A percentile compares a stretch with the other conserved stretches of the same genome.
These are phyloP conservation scores for Heliconius hewitsoni DNA, from an alignment of 1,140 invertebrate species.

Conservation along the genomic window DNA sequence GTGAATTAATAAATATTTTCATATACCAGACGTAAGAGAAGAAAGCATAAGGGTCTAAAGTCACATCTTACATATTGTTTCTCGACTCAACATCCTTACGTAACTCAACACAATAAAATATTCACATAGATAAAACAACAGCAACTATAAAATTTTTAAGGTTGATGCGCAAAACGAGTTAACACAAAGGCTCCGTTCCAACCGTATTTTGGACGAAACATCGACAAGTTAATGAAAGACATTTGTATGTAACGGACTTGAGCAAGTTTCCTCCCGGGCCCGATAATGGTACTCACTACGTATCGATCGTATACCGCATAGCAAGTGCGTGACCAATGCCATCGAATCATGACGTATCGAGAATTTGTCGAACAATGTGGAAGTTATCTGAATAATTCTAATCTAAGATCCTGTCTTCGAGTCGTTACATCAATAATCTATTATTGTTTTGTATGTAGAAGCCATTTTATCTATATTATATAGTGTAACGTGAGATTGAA, in stretches of 20 bases:
- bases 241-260: conserved; percentile 77
- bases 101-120: background rate
- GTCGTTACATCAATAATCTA: background rate
- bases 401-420: conserved; percentile 19
- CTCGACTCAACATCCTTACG: background rate
- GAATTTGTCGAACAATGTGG: conserved; percentile 19
- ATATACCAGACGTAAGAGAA: too few relatives aligned
- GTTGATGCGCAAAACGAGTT: conserved; percentile 47
- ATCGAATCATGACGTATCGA: conserved; percentile 33
- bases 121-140: conserved; percentile 22
- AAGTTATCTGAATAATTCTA: conserved; percentile 17
- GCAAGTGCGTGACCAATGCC: conserved; percentile 34
- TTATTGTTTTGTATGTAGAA: conserved; percentile 1
- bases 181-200: conserved; percentile 50
- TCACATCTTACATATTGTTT: too few relatives aligned
- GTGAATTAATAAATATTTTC: too few relatives aligned
- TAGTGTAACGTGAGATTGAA: background rate
- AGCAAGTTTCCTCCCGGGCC: conserved; percentile 66
- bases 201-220: conserved; percentile 63
- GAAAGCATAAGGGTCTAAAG: too few relatives aligned
- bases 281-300: conserved; percentile 60
- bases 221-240: conserved; percentile 73
- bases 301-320: conserved; percentile 47
- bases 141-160: conserved; percentile 31
- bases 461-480: background rate